phyloP scores from a whole-genome alignment of 2,113 vertebrate genomes.

The Tragulus kanchil region DNA sequence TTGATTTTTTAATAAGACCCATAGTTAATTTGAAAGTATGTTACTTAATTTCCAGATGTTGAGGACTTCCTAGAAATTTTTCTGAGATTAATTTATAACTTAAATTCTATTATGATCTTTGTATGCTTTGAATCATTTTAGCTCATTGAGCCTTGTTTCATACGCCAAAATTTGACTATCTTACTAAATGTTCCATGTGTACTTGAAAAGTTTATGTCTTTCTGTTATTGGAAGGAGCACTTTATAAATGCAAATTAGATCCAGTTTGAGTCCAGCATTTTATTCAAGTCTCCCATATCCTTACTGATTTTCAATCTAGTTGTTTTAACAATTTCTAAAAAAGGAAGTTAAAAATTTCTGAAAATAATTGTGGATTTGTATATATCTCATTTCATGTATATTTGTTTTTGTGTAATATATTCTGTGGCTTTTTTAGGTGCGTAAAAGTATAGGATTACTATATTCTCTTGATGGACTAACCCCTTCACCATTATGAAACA shows the following conservation, averaged over 20 bases:
- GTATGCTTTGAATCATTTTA: background rate
- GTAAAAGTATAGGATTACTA: background rate
- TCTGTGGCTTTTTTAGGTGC: background rate
- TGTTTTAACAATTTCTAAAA: background rate
- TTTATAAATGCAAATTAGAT: background rate
- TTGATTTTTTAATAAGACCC: background rate
- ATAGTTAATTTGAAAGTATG: background rate
- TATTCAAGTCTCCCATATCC: background rate
- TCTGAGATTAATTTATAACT: background rate
- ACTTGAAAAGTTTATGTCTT: background rate
- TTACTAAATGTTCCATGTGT: background rate
- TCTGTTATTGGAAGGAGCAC: background rate
- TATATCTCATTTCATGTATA: background rate
- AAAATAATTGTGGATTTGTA: background rate
- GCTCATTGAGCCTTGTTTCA: background rate
- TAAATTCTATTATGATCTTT: background rate
- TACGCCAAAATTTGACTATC: background rate
- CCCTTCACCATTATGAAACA: background rate
- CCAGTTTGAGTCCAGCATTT: background rate
- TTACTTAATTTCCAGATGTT: background rate
- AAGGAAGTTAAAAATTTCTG: background rate
- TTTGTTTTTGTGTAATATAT: background rate
- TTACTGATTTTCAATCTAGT: background rate
- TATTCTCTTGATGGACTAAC: background rate
- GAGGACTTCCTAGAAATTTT: background rate